Evolutionary conservation across 2,113 vertebrate species (phyloP), one percentile per base, ranked within the genome.

Genomic region (Otus sunia): DNA sequence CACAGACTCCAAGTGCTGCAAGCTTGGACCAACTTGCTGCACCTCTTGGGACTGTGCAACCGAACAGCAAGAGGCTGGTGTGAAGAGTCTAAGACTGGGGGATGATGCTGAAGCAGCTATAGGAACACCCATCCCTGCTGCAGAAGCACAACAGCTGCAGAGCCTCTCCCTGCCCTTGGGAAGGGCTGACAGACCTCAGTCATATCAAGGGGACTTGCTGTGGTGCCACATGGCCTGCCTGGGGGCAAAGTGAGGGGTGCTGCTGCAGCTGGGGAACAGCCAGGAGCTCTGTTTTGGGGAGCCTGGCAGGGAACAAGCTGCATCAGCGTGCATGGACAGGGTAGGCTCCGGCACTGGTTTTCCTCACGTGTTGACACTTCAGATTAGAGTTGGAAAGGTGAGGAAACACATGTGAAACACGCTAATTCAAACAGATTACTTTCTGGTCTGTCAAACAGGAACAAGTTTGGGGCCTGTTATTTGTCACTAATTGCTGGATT

Each of bases 401-500:
- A 94, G 81, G 77, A 92, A 84, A 66, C 53, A 71, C 58, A 60
- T 49, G 90, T 63, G 87, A 92, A 97, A 94, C 63, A 82, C 9
- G 4, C 73, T 89, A 93, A 94, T 91, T 94, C 80, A 97, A 97
- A 97, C 49, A 89, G 92, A 93, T 95, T 88, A 90, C 53, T 73
- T 95, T 87, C 76, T 77, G 53, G 72, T 82, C 90, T 93, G 75
- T 86, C 94, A 84, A 91, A 97, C 47, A 95, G 41, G 52, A 92
- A 67, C 74, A 72, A 91, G 50, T 83, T 92, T 86, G 76, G 75
- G 78, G 72, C 56, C 78, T 64, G 68, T 49, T 88, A 93, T 95
- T 96, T 82, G 69, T 80, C 67, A 87, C 94, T 97, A 97, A 96
- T 93, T 97, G 76, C 60, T 89, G 74, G 89, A 97, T 97, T 95